phyloP scores from a whole-genome alignment of 2,888 invertebrate species.

The Trissoscelio sp. region DNA sequence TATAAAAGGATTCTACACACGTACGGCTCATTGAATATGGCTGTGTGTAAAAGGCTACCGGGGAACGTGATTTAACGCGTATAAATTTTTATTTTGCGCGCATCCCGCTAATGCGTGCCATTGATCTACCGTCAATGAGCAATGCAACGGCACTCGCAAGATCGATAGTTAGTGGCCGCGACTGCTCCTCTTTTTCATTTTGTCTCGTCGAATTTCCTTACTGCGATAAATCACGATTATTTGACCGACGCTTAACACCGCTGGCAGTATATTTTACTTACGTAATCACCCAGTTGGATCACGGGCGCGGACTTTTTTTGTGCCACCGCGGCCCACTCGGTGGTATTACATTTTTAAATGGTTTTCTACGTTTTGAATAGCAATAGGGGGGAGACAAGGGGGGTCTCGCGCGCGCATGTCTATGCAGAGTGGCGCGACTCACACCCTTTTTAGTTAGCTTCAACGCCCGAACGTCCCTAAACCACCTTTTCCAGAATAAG shows the following conservation, averaged over 20 bases:
- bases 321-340: conserved; percentile 68
- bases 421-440: conserved; percentile 37
- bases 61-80: conserved; percentile 45
- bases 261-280: conserved; percentile 83
- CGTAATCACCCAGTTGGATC: conserved; percentile 82
- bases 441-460: conserved; percentile 47
- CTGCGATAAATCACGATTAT: conserved; percentile 83
- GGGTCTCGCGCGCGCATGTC: conserved; percentile 36
- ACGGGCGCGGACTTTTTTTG: conserved; percentile 73
- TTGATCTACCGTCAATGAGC: conserved; percentile 64
- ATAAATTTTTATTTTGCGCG: conserved; percentile 62
- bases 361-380: conserved; percentile 84
- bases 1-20: conserved; percentile 47
- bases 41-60: conserved; percentile 18
- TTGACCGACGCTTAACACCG: conserved; percentile 82
- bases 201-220: conserved; percentile 81
- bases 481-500: conserved; percentile 61
- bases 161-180: conserved; percentile 54
- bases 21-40: conserved; percentile 48
- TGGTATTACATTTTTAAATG: conserved; percentile 83
- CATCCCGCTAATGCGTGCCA: conserved; percentile 58
- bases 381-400: conserved; percentile 76
- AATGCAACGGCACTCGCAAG: conserved; percentile 49
- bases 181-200: conserved; percentile 68
- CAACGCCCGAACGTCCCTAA: conserved; percentile 42